Percentiles rank a stretch among this genome's conserved stretches.
Conservation (phyloP, 53 echinoderm and acorn worm species). For the Astropecten irregularis region DNA sequence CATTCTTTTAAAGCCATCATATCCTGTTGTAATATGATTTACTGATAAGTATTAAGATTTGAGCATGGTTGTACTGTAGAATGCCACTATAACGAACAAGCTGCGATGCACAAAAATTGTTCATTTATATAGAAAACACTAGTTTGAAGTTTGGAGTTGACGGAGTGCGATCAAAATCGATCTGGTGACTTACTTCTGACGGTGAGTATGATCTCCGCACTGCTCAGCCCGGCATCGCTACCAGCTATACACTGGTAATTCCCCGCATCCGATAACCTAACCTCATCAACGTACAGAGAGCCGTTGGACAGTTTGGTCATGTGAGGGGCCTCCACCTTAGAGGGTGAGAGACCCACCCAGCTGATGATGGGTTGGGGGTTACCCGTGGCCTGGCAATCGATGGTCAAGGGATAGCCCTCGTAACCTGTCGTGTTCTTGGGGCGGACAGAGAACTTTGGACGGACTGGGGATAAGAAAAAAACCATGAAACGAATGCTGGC, state of each 20-base stretch:
- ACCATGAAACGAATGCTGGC: background rate
- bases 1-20: too few species aligned
- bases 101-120: too few species aligned
- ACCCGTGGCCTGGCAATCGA: constrained; percentile 87
- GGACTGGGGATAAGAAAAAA: constrained; percentile 51
- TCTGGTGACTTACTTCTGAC: constrained; percentile 78
- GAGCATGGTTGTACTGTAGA: too few species aligned
- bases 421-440: constrained; percentile 76
- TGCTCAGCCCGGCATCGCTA: constrained; percentile 85
- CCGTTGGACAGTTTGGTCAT: constrained; percentile 62
- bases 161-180: too few species aligned
- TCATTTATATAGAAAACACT: too few species aligned
- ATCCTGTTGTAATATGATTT: too few species aligned
- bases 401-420: constrained; percentile 66
- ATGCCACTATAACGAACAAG: too few species aligned
- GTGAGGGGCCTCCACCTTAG: constrained; percentile 36
- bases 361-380: constrained; percentile 82
- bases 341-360: constrained; percentile 66
- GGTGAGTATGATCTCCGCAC: constrained; percentile 67
- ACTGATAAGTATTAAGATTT: too few species aligned
- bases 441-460: constrained; percentile 75
- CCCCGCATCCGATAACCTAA: constrained; percentile 72
- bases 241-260: constrained; percentile 91
- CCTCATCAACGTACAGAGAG: constrained; percentile 67
- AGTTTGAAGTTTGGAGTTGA: too few species aligned